phyloP scores from a whole-genome alignment of 2,888 invertebrate species.

The Oscheius sp. region DNA sequence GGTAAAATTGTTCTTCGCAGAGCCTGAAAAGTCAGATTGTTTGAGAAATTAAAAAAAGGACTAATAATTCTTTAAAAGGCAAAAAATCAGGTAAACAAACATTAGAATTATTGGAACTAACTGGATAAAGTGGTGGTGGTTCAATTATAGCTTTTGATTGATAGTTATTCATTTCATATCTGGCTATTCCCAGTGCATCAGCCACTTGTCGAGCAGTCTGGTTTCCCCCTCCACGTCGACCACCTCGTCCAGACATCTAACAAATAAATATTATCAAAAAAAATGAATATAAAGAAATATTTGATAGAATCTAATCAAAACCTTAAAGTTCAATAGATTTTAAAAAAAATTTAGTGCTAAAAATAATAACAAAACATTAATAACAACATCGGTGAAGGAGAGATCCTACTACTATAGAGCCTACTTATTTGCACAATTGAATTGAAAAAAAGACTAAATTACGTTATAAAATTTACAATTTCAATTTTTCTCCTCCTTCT shows the following conservation, averaged over 20 bases:
- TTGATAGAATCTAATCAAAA: too few relatives aligned
- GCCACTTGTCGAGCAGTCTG: slow-evolving; percentile 58
- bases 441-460: too few relatives aligned
- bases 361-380: slow-evolving; percentile 12
- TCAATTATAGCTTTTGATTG: slow-evolving; percentile 38
- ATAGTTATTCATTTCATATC: slow-evolving; percentile 61
- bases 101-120: too few relatives aligned
- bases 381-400: background rate
- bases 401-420: slow-evolving; percentile 25
- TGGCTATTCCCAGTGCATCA: slow-evolving; percentile 60
- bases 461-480: too few relatives aligned
- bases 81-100: too few relatives aligned
- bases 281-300: background rate
- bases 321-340: too few relatives aligned
- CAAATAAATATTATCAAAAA: background rate
- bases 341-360: too few relatives aligned
- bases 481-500: slow-evolving; percentile 32
- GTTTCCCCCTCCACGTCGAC: slow-evolving; percentile 40
- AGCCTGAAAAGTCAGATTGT: background rate
- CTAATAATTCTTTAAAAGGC: too few relatives aligned
- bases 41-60: too few relatives aligned
- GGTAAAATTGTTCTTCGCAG: slow-evolving; percentile 11
- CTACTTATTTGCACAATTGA: slow-evolving; percentile 1
- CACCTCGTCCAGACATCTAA: slow-evolving; percentile 38
- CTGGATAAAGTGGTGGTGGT: slow-evolving; percentile 64